Conservation (phyloP, 2,888 invertebrate species). For the Tenodera sinensis region DNA sequence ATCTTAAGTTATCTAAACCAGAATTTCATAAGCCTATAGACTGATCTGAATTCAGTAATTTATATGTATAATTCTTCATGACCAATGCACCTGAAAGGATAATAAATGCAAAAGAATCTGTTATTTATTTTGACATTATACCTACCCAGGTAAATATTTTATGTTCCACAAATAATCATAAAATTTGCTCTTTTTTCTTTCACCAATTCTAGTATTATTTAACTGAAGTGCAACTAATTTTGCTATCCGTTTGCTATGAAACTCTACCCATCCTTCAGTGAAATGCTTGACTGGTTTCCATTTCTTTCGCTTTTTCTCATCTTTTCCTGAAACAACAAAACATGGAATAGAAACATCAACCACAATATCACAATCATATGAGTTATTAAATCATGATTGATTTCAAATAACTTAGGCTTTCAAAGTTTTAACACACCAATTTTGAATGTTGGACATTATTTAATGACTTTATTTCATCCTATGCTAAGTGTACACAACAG, state of each 20-base stretch:
- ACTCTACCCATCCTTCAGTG: constrained; percentile 95
- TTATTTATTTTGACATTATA: not conserved
- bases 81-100: too few relatives aligned
- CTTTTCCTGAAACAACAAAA: constrained; percentile 42
- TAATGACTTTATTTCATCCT: too few relatives aligned
- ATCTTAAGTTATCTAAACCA: too few relatives aligned
- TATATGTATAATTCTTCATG: too few relatives aligned
- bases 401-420: not conserved
- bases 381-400: constrained; percentile 3
- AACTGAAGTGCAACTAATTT: constrained; percentile 77
- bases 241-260: constrained; percentile 80
- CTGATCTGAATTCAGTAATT: too few relatives aligned
- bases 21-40: too few relatives aligned
- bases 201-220: constrained; percentile 86
- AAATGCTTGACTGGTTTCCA: constrained; percentile 59
- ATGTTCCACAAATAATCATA: constrained; percentile 93
- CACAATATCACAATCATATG: not conserved
- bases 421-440: too few relatives aligned
- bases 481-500: too few relatives aligned
- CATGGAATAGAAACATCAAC: not conserved
- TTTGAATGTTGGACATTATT: too few relatives aligned
- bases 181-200: constrained; percentile 79
- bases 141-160: constrained; percentile 80
- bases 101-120: too few relatives aligned
- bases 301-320: constrained; percentile 53